Base-by-base conservation (phyloP, 2,113 vertebrate genomes). In the Mormoops blainvillei region DNA sequence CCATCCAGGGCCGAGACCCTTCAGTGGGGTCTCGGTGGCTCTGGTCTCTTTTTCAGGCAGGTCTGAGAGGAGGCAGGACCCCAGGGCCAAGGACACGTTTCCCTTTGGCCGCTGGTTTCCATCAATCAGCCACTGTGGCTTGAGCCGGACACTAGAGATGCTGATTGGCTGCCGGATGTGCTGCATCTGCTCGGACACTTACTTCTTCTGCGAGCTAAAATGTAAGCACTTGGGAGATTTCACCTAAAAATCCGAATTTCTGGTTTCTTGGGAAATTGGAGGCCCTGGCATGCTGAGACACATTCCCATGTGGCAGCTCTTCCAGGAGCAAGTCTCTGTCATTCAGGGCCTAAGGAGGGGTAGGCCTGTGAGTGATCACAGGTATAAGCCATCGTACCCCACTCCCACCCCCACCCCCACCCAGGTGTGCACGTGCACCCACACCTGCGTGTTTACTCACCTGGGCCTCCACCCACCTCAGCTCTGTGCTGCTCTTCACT, bases 351-450 rank as follows among this genome's bases (percentile, higher is more conserved):
- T 50, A 4, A 19, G 15, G 7, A 3, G 71, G 73, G 45, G 26
- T 1, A n/a, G n/a, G n/a, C n/a, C n/a, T n/a, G 0, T 16, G 48
- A 68, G 26, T 16, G n/a, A 4, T 45, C n/a, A 2, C 0, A 22
- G 8, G 0, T 0, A 1, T 28, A 45, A 85, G 50, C 68, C 10
- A 1, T 4, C 5, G 63, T 5, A 10, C 13, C n/a, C 76, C 20
- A 26, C 3, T 31, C 5, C 5, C 41, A 12, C 12, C 20, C n/a
- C n/a, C n/a, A n/a, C n/a, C n/a, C 0, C 12, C 8, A 12, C 2
- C 26, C 50, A 43, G 56, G 4, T 45, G 74, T 28, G 15, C 43
- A 1, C 1, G 3, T 19, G 2, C 12, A 2, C 22, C 9, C n/a
- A 3, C 19, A 5, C 33, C 54, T 33, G 65, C 16, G 31, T 1